Percentiles rank a stretch among this genome's conserved stretches.
These are phyloP conservation scores for Acrossocheilus wenchowensis DNA, from an alignment of 2,797 vertebrate genomes.

Conservation along the genomic window DNA sequence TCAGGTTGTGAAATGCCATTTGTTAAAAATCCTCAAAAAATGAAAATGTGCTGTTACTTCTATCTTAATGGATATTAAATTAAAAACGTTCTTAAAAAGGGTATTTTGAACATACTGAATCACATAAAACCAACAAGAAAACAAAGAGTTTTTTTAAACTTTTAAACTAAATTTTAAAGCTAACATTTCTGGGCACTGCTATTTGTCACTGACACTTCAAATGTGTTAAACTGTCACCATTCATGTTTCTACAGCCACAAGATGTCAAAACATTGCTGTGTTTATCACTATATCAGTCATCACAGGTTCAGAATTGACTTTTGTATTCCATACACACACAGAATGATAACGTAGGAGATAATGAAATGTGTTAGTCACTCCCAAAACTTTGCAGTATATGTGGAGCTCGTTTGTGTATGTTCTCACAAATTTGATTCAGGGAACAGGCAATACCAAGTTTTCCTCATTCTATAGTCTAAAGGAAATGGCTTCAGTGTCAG, in stretches of 20 bases:
- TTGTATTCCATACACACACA: not conserved
- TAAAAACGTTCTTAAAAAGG: too few relatives aligned
- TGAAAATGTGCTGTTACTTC: not conserved
- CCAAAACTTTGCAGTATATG: not conserved
- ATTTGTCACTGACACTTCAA: not conserved
- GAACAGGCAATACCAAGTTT: not conserved
- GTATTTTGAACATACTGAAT: not conserved
- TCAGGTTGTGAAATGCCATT: not conserved
- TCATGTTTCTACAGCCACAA: not conserved
- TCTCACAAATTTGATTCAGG: not conserved
- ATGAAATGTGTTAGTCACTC: not conserved
- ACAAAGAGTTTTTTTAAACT: too few relatives aligned
- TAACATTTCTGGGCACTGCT: not conserved
- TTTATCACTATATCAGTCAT: not conserved
- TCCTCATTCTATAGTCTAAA: slow-evolving; percentile 15
- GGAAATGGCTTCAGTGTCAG: slow-evolving; percentile 40
- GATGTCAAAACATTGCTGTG: not conserved
- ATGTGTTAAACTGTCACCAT: not conserved
- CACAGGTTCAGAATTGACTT: not conserved
- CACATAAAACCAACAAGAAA: not conserved
- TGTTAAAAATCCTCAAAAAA: not conserved
- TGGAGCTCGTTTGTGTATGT: not conserved
- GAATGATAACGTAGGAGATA: not conserved
- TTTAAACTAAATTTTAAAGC: not conserved
- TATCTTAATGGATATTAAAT: not conserved